Conservation (phyloP, 2,888 invertebrate genomes). For the Achlya flavicornis region DNA sequence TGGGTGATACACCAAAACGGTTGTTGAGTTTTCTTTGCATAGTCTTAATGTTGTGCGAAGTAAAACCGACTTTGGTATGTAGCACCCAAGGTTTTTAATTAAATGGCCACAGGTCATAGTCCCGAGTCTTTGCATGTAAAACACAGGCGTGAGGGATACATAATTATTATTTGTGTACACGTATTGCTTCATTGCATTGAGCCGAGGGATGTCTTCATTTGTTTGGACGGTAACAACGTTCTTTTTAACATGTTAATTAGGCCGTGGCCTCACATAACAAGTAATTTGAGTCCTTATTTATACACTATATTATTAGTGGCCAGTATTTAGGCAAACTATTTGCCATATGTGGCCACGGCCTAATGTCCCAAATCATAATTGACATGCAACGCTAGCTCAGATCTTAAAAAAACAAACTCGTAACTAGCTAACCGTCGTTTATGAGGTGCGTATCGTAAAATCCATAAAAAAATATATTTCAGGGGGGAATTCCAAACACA, state of each 20-base stretch:
- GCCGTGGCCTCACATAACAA: not conserved
- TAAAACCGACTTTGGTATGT: not conserved
- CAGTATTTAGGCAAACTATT: not conserved
- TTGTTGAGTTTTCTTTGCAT: not conserved
- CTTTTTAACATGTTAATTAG: conserved; percentile 11
- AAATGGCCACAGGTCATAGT: not conserved
- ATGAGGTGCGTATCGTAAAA: conserved; percentile 49
- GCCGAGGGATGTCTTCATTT: conserved; percentile 15
- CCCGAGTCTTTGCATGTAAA: not conserved
- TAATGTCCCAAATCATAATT: conserved; percentile 47
- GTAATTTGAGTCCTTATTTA: not conserved
- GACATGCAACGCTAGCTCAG: conserved; percentile 38
- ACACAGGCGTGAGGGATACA: not conserved
- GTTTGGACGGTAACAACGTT: conserved; percentile 34
- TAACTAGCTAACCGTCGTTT: conserved; percentile 17
- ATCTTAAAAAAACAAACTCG: conserved; percentile 34
- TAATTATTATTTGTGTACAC: conserved; percentile 12
- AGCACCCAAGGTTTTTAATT: not conserved
- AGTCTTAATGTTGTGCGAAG: no score
- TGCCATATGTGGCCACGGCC: conserved; percentile 32
- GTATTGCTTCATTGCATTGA: conserved; percentile 42
- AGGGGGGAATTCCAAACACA: conserved; percentile 53
- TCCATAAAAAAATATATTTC: conserved; percentile 61
- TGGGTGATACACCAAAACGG: not conserved
- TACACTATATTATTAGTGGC: not conserved